Evolutionary conservation across 2,797 vertebrate genomes (phyloP), one percentile per base, ranked within the genome.

Genomic region (Jordanella pulchra): DNA sequence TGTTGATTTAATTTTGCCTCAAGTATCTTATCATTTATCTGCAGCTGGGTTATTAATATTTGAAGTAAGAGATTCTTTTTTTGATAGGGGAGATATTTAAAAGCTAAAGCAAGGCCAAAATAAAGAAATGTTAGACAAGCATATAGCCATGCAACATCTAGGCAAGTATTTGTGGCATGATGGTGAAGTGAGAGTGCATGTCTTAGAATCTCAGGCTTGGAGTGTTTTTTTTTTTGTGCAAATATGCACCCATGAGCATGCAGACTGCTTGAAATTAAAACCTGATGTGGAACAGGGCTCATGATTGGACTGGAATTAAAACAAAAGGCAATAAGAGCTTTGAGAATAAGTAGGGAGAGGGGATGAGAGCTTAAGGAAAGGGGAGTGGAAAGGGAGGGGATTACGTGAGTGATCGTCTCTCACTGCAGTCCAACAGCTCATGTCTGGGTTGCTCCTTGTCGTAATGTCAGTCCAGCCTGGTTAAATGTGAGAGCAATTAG

Each of bases 401-500:
- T 78, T 64, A 81, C 71, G 73, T 77, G 75, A 88, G 72, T 30
- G 12, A 76, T 82, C 80, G 80, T 80, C 79, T 84, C 53, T 28
- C 44, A 63, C 82, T 79, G 80, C 84, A 81, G 79, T 81, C 76
- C 50, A 73, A 63, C 66, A 53, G 83, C 76, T 54, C 53, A 75
- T 65, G 77, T 89, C 87, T 84, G 83, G 77, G 75, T 78, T 87
- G 79, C 73, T 86, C 89, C 78, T 88, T 88, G 89, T 89, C 88
- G 87, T 87, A 89, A 89, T 91, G 88, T 89, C 89, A 91, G 84
- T 67, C 83, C 70, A 82, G 77, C 74, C 78, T 89, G 82, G 86
- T 84, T 88, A 88, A 93, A 93, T 91, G 90, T 91, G 89, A 91
- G 92, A 91, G 90, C 89, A 92, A 92, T 92, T 93, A 89, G 74